Percentiles rank a stretch among this genome's conserved stretches.
Conservation (phyloP, 2,113 vertebrate species). For the Hucho hucho region DNA sequence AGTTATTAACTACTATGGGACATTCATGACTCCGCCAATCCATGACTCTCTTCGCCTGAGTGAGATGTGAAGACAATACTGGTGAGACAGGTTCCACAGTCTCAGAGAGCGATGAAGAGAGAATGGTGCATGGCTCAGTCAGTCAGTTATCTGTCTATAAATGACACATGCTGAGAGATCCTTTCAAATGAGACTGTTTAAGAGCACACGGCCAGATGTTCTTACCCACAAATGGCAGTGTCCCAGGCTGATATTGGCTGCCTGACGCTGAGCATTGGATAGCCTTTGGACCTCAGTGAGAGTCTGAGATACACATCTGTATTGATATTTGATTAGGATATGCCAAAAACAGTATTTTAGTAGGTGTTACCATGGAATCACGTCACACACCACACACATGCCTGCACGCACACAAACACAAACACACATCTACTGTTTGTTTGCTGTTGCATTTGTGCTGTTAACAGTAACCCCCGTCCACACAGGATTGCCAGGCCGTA, state of each 20-base stretch:
- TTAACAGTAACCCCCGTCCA: no score
- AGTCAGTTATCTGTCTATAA: background rate
- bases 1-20: no score
- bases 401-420: no score
- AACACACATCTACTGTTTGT: no score
- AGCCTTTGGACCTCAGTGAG: conserved; percentile 5
- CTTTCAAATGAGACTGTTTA: background rate
- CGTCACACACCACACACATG: background rate
- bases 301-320: conserved; percentile 35
- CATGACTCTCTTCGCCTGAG: background rate
- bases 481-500: no score
- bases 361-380: background rate
- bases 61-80: background rate
- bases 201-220: no score
- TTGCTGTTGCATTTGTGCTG: no score
- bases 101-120: background rate
- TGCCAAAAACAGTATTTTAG: background rate
- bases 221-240: no score
- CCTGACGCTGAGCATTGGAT: background rate
- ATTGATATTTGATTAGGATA: background rate
- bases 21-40: no score
- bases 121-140: background rate
- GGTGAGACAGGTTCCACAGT: background rate
- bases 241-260: no score
- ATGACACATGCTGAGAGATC: background rate